Base-by-base conservation (phyloP, 2,888 invertebrate species). In the Drosophila flavopinicola region DNA sequence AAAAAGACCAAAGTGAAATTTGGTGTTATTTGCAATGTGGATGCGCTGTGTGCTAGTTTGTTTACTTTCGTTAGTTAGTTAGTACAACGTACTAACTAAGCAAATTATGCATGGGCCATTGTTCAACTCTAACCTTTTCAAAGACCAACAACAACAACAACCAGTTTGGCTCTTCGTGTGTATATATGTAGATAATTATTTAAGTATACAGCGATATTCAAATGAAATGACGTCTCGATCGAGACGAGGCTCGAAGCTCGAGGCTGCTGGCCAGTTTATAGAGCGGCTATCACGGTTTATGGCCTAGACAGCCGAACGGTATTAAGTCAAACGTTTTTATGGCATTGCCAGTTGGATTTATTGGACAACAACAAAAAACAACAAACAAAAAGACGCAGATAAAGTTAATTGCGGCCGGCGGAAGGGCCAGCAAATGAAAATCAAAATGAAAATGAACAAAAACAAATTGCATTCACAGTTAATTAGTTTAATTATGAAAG, bases 401-500 rank as follows among this genome's bases (percentile, higher is more conserved):
- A 27, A 71, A 64, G 51, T 60, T 78, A 63, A 71, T 66, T 45
- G 52, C 33, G 49, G 20, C 49, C 65, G 51, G 49, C 75, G 70
- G 54, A 78, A 63, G 83, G 79, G 71, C 56, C 52, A 51, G 5
- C 39, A 63, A 76, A 79, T 39, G 41, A 38, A 52, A 56, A 25
- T n/a, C 38, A 39, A 57, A 57, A 15, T 13, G 25, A 15, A 13
- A 13, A 42, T 7, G 13, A 10, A 6, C 48, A 30, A 33, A 27
- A 53, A 45, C 54, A 79, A 79, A 68, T 66, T 72, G 51, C 41
- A 42, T 66, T 61, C 67, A 54, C 65, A 61, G 64, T 64, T 84
- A 86, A 86, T 79, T 79, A 79, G 84, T 68, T 80, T 77, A 86
- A 86, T 84, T 84, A 80, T 53, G 20, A 56, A 59, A 32, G 29